Evolutionary conservation across 2,888 invertebrate genomes (phyloP).

Genomic region (Hesperia comma): DNA sequence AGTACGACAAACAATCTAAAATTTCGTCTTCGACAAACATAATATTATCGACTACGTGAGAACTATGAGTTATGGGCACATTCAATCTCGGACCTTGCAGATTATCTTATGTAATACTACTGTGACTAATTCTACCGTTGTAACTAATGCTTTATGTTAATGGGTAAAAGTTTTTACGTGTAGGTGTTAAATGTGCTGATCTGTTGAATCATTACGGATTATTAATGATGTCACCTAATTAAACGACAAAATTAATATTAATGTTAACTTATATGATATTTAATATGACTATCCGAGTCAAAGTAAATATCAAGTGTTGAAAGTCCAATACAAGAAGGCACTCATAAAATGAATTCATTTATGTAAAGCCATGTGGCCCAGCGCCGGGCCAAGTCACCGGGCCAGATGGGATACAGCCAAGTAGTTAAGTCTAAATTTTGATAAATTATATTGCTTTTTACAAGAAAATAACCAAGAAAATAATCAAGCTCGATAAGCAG

Average conservation of each 20-base stretch:
- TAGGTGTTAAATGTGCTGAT: conserved; percentile 14
- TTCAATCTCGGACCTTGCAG: conserved; percentile 55
- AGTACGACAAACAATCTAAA: conserved; percentile 39
- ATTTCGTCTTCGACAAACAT: conserved; percentile 54
- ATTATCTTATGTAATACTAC: conserved; percentile 54
- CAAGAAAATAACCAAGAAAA: no score
- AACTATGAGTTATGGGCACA: conserved; percentile 38
- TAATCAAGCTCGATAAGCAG: no score
- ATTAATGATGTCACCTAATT: not conserved
- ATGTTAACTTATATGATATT: no score
- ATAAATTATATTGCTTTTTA: no score
- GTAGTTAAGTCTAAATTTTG: no score
- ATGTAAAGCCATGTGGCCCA: no score
- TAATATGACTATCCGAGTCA: no score
- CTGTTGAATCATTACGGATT: conserved; percentile 26
- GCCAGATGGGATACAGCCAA: no score
- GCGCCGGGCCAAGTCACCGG: no score
- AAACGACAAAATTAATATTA: not conserved
- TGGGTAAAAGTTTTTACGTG: conserved; percentile 44
- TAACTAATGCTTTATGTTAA: conserved; percentile 53
- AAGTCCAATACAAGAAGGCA: no score
- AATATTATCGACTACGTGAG: conserved; percentile 46
- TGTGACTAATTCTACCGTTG: conserved; percentile 52
- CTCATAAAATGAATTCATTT: no score
- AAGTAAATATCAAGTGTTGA: no score